phyloP scores from a whole-genome alignment of 2,888 invertebrate species.

The Biston betularia region DNA sequence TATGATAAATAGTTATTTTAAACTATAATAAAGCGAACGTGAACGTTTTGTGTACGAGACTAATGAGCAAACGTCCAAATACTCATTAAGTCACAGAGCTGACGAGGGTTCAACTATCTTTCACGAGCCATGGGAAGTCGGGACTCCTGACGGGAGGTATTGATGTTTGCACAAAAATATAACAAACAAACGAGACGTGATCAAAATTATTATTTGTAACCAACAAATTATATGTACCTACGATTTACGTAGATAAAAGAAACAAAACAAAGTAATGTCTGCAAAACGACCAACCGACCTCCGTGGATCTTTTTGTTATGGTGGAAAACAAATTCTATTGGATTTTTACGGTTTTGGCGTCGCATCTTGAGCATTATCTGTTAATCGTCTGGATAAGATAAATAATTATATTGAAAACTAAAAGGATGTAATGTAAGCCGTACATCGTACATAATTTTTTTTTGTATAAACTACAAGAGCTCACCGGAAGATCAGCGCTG shows the following conservation, averaged over 20 bases:
- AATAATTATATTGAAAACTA: no score
- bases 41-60: constrained; percentile 1
- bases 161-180: constrained; percentile 4
- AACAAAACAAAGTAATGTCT: no score
- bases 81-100: constrained; percentile 16
- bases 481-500: no score
- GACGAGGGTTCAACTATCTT: constrained; percentile 24
- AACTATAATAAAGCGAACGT: constrained; percentile 15
- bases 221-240: neutral
- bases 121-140: constrained; percentile 10
- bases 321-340: no score
- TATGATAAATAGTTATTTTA: constrained; percentile 18
- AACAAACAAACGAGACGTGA: neutral
- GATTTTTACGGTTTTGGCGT: no score
- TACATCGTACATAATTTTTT: no score
- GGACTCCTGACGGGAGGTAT: constrained; percentile 1
- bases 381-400: no score
- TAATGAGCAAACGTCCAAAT: constrained; percentile 14
- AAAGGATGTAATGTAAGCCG: no score
- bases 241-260: neutral
- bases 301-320: no score
- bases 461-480: no score
- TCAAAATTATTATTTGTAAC: neutral
- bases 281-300: no score
- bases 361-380: no score